phyloP scores from a whole-genome alignment of 2,888 invertebrate genomes.

The Ditula angustiorana region DNA sequence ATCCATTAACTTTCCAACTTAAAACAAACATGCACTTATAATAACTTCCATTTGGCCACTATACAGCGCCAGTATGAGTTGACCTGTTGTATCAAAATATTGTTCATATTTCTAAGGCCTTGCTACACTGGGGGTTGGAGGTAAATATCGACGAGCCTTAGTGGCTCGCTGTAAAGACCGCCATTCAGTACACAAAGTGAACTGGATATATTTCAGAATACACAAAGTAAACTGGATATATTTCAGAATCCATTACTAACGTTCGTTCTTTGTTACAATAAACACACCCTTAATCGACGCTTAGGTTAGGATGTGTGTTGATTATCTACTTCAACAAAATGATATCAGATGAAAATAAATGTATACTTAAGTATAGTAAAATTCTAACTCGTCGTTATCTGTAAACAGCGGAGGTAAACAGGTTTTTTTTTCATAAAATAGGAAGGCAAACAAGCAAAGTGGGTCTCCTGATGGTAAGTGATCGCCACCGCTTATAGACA shows the following conservation, averaged over 20 bases:
- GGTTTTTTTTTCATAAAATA: no score
- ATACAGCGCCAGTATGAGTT: not conserved
- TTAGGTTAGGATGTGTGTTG: no score
- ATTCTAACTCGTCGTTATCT: no score
- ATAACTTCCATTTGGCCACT: constrained; percentile 24
- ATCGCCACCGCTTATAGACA: no score
- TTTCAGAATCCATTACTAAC: constrained; percentile 27
- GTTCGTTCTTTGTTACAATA: not conserved
- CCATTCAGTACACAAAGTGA: constrained; percentile 9
- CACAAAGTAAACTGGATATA: constrained; percentile 24
- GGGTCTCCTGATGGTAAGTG: no score
- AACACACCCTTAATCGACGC: no score
- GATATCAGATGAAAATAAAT: no score
- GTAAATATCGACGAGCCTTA: constrained; percentile 29
- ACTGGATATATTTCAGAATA: constrained; percentile 24
- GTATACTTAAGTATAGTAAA: no score
- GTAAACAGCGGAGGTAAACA: no score
- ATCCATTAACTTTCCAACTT: constrained; percentile 26
- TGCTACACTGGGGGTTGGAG: not conserved
- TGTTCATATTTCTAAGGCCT: not conserved
- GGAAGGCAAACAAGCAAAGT: no score
- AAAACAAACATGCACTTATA: constrained; percentile 29
- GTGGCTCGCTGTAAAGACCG: constrained; percentile 31
- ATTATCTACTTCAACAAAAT: no score
- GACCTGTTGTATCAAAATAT: not conserved